Percentiles rank a stretch among this genome's conserved stretches.
Evolutionary conservation across 2,888 invertebrate genomes (phyloP).

Genomic region (Sarcophaga subvicina): DNA sequence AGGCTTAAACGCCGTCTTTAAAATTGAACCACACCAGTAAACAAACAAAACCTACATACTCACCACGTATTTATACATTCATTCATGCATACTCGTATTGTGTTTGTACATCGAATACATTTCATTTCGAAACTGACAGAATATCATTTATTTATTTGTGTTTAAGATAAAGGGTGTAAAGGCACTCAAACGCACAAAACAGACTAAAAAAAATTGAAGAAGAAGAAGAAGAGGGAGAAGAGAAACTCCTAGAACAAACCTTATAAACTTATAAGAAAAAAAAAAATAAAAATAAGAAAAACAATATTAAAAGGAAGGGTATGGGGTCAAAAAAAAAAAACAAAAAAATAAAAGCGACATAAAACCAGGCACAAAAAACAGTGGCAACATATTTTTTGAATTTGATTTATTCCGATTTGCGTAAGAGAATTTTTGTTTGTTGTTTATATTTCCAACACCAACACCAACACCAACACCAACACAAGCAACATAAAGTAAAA

Average conservation of each 20-base stretch:
- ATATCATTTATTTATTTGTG: slow-evolving; percentile 43
- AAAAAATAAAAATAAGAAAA: not conserved
- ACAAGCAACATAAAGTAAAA: no score
- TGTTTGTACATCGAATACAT: slow-evolving; percentile 30
- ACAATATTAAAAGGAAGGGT: not conserved
- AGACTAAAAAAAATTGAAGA: not conserved
- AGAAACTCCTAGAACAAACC: slow-evolving; percentile 12
- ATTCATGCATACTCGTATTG: not conserved
- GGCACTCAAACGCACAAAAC: slow-evolving; percentile 32
- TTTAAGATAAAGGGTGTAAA: slow-evolving; percentile 43
- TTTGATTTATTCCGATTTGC: slow-evolving; percentile 62
- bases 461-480: no score
- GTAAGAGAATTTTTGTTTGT: slow-evolving; percentile 25
- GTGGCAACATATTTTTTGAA: slow-evolving; percentile 61
- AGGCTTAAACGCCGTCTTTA: slow-evolving; percentile 12
- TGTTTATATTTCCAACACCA: not conserved
- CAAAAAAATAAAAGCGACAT: not conserved
- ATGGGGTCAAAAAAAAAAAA: slow-evolving; percentile 9
- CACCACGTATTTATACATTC: not conserved
- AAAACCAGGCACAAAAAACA: slow-evolving; percentile 3
- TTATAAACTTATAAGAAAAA: not conserved
- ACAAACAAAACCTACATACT: not conserved
- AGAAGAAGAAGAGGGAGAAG: no score
- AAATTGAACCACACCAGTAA: slow-evolving; percentile 33
- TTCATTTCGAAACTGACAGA: slow-evolving; percentile 39